Evolutionary conservation across 1,140 invertebrate genomes (phyloP), one percentile per base, ranked within the genome.

Genomic region (Drosophila bipectinata): DNA sequence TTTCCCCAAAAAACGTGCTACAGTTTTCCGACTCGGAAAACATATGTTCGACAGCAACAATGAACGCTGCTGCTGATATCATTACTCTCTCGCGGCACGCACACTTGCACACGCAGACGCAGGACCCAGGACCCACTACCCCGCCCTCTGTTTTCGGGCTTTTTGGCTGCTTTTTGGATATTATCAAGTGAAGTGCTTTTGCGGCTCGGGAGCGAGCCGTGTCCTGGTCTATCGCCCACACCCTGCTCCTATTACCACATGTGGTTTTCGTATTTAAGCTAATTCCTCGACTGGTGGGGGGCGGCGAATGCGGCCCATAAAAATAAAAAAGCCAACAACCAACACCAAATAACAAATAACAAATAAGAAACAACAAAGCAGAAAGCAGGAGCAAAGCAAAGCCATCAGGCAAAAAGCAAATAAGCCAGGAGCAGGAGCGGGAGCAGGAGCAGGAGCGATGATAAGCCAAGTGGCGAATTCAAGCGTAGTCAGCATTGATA

Each of bases 261-360:
- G 83, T 87, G 88, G 83, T 87, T 87, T 88, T 87, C 88, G 83
- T 88, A 87, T 87, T 88, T 88, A 83, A 87, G 83, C 83, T 88
- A 87, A 87, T 87, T 87, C 83, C 81, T 87, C 76, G 12, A 4
- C 88, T 82, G 76, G 75, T 88, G 66, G 54, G 24, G 39, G 66
- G 14, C n/a, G n/a, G 21, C 41, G 48, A 34, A 12, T 88, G 83
- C 79, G 72, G 79, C 67, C 79, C 76, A 88, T 88, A 87, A 87
- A 87, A 87, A 82, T 79, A 85, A 85, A 64, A 88, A 75, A 66
- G 63, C 64, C 77, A 77, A 68, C 78, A 82, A 72, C 83, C 78
- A 56, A 77, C 49, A 73, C 55, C 59, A 71, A 47, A 77, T 63
- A 71, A 56, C 53, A 58, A 52, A 63, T 57, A 75, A 77, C 73